Evolutionary conservation across 35 echinoderm and acorn worm species (phyloP), one percentile per base, ranked within the genome.

Genomic region (Stichopus chloronotus): DNA sequence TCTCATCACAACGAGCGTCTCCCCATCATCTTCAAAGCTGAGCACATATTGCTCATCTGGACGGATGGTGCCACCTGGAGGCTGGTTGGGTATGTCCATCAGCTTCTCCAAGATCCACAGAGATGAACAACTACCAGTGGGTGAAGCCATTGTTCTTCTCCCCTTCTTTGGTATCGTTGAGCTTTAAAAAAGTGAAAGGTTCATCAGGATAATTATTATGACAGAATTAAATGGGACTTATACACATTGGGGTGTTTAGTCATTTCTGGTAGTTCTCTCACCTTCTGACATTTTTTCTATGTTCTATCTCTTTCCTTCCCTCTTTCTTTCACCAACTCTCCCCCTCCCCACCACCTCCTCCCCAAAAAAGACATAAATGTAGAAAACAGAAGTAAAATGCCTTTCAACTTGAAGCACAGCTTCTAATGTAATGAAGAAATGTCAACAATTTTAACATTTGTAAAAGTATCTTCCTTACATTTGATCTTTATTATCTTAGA

Each of bases 61-160:
- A 79, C 90, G 72, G 23, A 65, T 65, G 90, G 55, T 53, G 22
- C 87, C 90, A 4, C 76, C 90, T 21, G 90, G 90, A 79, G 90
- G 90, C 76, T 91, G 69, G 58, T 91, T 91, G 69, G 90, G 90
- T 5, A 91, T 91, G 72, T 91, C 90, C 90, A 91, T 91, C 72
- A 91, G 55, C 72, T 91, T 91, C 90, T 91, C 90, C 55, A 91
- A 72, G 55, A 91, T 91, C 90, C 90, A 91, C 57, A 91, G 72
- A 19, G 90, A 91, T 57, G 90, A 91, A 77, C 90, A 91, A 58
- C 90, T 91, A 19, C 90, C 90, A 43, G 90, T 78, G 23, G 76
- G 90, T 57, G 90, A 91, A 10, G 90, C 71, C 90, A 91, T 91
- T 5, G 61, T 74, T 74, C 69, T 74, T n/a, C 22, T 43, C 30